These are phyloP conservation scores for Brotula barbata DNA, from an alignment of 2,797 vertebrate genomes.

Conservation along the genomic window DNA sequence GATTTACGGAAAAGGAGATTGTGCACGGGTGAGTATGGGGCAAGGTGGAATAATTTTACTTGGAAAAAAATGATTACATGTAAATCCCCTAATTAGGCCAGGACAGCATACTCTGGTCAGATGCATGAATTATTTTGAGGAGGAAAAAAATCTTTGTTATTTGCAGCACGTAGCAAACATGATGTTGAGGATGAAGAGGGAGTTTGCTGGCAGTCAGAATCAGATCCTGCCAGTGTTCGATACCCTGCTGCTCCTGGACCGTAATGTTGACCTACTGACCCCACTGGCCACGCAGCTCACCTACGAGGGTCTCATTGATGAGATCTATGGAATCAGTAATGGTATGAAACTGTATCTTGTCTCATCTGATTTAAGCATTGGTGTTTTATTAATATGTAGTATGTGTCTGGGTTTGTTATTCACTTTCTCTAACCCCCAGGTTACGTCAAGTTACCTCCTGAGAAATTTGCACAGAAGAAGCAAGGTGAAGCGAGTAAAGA, in stretches of 20 bases:
- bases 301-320: slow-evolving; percentile 96
- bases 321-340: slow-evolving; percentile 95
- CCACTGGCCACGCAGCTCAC: slow-evolving; percentile 95
- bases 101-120: background rate
- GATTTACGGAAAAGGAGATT: slow-evolving; percentile 97
- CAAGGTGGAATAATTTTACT: background rate
- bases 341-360: slow-evolving; percentile 67
- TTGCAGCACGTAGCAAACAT: slow-evolving; percentile 95
- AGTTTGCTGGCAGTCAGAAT: slow-evolving; percentile 93
- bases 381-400: background rate
- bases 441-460: slow-evolving; percentile 94
- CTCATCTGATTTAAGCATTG: background rate
- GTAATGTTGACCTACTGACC: slow-evolving; percentile 92
- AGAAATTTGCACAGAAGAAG: slow-evolving; percentile 96
- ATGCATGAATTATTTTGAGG: background rate
- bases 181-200: slow-evolving; percentile 98
- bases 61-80: background rate
- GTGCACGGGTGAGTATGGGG: slow-evolving; percentile 87
- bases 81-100: background rate
- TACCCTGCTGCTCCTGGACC: slow-evolving; percentile 92
- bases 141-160: slow-evolving; percentile 1
- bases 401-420: background rate
- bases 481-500: slow-evolving; percentile 91
- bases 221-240: slow-evolving; percentile 94
- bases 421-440: slow-evolving; percentile 71